phyloP scores from a whole-genome alignment of 2,888 invertebrate species.

The Sphinx pinastri region DNA sequence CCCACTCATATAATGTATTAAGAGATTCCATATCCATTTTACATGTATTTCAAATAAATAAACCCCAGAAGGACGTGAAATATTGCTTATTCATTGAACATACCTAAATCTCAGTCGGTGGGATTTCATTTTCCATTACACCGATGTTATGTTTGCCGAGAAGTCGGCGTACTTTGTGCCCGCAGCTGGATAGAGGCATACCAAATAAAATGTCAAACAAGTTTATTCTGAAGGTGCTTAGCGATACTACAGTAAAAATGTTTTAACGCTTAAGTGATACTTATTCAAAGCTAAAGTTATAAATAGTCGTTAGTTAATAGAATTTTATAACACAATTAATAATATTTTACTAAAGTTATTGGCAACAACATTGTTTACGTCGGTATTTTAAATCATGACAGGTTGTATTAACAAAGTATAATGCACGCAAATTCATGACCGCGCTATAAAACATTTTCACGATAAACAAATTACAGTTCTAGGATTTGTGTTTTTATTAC shows the following conservation, averaged over 20 bases:
- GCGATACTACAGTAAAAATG: background rate
- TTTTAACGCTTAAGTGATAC: background rate
- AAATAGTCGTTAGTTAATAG: background rate
- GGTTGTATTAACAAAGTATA: slow-evolving; percentile 30
- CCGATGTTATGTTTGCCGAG: slow-evolving; percentile 38
- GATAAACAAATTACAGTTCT: slow-evolving; percentile 2
- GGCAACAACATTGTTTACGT: slow-evolving; percentile 6
- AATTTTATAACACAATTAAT: background rate
- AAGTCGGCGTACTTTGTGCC: slow-evolving; percentile 41
- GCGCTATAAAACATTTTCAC: slow-evolving; percentile 30
- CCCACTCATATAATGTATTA: background rate
- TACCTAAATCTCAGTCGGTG: slow-evolving; percentile 36
- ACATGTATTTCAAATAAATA: slow-evolving; percentile 30
- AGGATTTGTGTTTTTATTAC: background rate
- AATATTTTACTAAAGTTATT: background rate
- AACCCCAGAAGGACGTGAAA: slow-evolving; percentile 34
- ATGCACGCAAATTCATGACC: slow-evolving; percentile 40
- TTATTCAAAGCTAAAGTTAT: background rate
- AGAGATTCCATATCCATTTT: slow-evolving; percentile 5
- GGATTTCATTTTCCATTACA: slow-evolving; percentile 43
- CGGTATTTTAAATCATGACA: slow-evolving; percentile 18
- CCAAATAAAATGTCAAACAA: slow-evolving; percentile 50
- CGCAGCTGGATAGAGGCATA: slow-evolving; percentile 34
- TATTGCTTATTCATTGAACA: slow-evolving; percentile 35
- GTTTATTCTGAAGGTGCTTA: slow-evolving; percentile 39